Conservation (phyloP, 2,888 invertebrate genomes). For the Pseudococcus jackbeardsleyi region DNA sequence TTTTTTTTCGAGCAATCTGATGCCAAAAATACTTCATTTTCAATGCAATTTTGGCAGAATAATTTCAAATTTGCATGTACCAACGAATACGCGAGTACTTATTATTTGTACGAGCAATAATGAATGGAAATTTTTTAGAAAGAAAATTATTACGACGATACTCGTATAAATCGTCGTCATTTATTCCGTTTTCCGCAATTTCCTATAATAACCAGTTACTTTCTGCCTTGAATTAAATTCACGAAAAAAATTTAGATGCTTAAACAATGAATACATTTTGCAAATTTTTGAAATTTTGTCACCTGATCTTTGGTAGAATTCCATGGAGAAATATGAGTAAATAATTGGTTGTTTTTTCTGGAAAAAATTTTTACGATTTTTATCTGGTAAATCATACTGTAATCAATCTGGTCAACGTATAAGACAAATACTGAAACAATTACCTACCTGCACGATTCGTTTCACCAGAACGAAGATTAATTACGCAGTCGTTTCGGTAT, state of each 20-base stretch:
- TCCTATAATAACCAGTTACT: neutral
- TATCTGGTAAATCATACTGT: neutral
- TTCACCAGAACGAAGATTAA: constrained; percentile 12
- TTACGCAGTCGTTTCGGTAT: neutral
- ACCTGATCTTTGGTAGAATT: neutral
- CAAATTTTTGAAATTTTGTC: neutral
- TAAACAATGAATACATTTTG: neutral
- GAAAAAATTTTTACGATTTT: neutral
- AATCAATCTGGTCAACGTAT: neutral
- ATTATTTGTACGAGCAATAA: neutral
- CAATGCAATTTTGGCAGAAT: neutral
- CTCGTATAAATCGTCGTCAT: neutral
- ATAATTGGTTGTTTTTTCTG: neutral
- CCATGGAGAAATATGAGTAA: neutral
- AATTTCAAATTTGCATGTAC: neutral
- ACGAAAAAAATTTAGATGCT: neutral
- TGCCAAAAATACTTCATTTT: neutral
- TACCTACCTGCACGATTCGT: neutral
- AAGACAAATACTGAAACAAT: neutral
- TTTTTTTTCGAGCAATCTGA: neutral
- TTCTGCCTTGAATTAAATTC: neutral
- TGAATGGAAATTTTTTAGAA: neutral
- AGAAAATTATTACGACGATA: neutral
- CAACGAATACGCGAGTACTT: neutral
- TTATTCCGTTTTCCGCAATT: constrained; percentile 8